Evolutionary conservation across 1,140 invertebrate species (phyloP).

Genomic region (Drosophila pectinifera): DNA sequence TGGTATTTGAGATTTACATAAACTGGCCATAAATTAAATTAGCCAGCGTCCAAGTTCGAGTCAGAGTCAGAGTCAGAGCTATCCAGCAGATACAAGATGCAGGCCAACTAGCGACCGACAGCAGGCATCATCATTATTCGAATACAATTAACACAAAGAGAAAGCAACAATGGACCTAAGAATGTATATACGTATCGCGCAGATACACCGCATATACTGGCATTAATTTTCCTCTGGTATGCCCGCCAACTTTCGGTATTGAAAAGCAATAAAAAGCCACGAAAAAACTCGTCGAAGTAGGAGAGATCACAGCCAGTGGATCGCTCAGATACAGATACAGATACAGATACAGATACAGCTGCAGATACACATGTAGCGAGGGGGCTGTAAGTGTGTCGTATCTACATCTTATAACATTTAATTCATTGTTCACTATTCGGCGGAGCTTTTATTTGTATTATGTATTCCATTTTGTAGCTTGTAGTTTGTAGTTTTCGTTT

Average conservation of each 20-base stretch:
- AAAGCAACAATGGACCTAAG: slow-evolving; percentile 62
- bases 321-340: slow-evolving; percentile 25
- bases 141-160: slow-evolving; percentile 81
- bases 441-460: slow-evolving; percentile 60
- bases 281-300: slow-evolving; percentile 33
- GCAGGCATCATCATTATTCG: slow-evolving; percentile 74
- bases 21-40: slow-evolving; percentile 81
- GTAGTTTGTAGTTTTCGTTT: slow-evolving; percentile 71
- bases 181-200: slow-evolving; percentile 40
- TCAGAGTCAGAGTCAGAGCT: background rate
- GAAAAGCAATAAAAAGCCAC: slow-evolving; percentile 48
- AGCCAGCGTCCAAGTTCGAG: slow-evolving; percentile 47
- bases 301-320: slow-evolving; percentile 53
- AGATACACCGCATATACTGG: slow-evolving; percentile 53
- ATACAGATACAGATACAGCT: slow-evolving; percentile 18
- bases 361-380: slow-evolving; percentile 39
- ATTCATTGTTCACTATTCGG: slow-evolving; percentile 59
- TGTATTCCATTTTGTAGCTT: slow-evolving; percentile 74
- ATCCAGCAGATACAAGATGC: slow-evolving; percentile 56
- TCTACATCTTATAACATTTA: slow-evolving; percentile 64
- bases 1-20: slow-evolving; percentile 79
- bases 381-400: slow-evolving; percentile 22
- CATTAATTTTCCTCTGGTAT: slow-evolving; percentile 61
- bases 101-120: slow-evolving; percentile 53
- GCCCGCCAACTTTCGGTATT: slow-evolving; percentile 49